Conservation (phyloP, 2,797 vertebrate genomes). For the Limosa lapponica region DNA sequence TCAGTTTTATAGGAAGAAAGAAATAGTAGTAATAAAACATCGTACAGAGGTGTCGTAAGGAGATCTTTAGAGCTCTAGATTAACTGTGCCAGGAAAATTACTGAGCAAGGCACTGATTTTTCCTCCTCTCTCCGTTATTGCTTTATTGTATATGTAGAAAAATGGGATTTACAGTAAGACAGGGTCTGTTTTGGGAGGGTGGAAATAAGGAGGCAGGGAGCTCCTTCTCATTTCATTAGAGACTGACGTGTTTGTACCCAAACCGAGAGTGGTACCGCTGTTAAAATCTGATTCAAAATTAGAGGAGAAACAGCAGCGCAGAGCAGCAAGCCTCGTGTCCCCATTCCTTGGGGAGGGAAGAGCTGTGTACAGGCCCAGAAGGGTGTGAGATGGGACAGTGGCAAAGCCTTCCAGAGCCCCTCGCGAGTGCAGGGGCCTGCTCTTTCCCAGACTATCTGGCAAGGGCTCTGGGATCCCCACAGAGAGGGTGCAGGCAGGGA, state of each 20-base stretch:
- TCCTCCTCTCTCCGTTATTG: background rate
- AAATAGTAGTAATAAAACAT: background rate
- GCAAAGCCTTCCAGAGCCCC: background rate
- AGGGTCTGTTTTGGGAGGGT: background rate
- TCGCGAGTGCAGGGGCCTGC: accelerated
- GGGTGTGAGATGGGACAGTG: accelerated
- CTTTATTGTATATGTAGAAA: background rate
- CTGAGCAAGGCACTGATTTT: background rate
- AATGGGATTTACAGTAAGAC: background rate
- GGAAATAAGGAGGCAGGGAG: background rate
- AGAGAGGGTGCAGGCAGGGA: background rate
- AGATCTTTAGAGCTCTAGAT: background rate
- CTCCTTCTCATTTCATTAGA: background rate
- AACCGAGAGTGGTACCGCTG: accelerated
- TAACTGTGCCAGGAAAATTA: background rate
- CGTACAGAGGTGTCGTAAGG: background rate
- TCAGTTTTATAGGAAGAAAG: background rate
- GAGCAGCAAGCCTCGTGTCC: background rate
- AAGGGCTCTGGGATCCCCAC: background rate
- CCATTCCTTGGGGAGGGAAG: background rate
- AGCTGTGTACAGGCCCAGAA: background rate
- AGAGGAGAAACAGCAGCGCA: background rate
- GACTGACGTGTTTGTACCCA: background rate
- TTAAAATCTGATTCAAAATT: background rate
- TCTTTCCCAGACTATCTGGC: background rate